These are phyloP conservation scores for Mus pahari DNA, from an alignment of 2,113 vertebrate species.

Conservation along the genomic window DNA sequence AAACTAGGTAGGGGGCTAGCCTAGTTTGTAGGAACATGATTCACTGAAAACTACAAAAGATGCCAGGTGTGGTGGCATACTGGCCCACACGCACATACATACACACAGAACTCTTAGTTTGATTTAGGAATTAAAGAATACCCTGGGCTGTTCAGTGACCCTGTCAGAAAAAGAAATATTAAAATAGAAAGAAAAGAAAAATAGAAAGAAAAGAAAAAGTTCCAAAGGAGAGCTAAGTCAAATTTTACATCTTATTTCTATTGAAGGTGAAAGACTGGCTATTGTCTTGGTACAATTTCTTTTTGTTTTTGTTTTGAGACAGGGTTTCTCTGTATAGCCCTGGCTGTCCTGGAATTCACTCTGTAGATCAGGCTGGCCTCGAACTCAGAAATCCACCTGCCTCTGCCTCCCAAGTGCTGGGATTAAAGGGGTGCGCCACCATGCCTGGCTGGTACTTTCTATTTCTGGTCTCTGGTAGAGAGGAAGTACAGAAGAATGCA, in stretches of 20 bases:
- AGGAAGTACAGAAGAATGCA: not conserved
- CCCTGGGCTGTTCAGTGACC: not conserved
- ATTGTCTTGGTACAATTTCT: not conserved
- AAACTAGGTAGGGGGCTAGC: not conserved
- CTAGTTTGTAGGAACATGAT: not conserved
- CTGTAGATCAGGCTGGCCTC: too few species aligned
- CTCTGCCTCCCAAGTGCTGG: too few species aligned
- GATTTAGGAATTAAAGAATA: not conserved
- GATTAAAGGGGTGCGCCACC: too few species aligned
- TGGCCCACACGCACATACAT: too few species aligned
- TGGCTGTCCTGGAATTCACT: too few species aligned
- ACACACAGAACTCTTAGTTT: not conserved
- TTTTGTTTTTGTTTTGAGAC: not conserved
- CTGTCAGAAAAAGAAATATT: too few species aligned
- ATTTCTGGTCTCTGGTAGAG: constrained; percentile 20
- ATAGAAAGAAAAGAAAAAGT: not conserved
- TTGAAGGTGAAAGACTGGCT: not conserved
- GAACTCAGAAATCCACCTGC: too few species aligned
- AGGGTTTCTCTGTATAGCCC: too few species aligned
- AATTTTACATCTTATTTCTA: constrained; percentile 39
- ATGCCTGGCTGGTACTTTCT: not conserved
- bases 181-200: too few species aligned
- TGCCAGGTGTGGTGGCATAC: too few species aligned
- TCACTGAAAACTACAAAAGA: constrained; percentile 9
- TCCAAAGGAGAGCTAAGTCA: constrained; percentile 3